Base-by-base conservation (phyloP, 2,797 vertebrate genomes). In the Sebastiscus albofasciatus region DNA sequence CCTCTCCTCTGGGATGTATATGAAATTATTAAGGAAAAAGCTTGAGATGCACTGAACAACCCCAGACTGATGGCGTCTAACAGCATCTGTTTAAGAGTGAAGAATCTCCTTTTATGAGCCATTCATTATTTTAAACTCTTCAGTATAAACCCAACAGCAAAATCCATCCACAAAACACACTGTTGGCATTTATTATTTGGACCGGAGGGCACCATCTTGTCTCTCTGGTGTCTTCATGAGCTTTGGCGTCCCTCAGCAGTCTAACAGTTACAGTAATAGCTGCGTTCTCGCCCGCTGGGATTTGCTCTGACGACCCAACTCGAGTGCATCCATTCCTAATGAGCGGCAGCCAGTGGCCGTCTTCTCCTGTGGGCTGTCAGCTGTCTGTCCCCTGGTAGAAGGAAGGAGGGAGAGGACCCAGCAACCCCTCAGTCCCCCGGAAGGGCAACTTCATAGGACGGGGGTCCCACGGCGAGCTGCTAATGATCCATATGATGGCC, bases 401-500 rank as follows among this genome's bases (percentile, higher is more conserved):
- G 11, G 65, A 72, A 13, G 33, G 49, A 80, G 75, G 59, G 71
- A 62, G 70, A 67, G 77, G 84, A 83, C 83, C 90, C 81, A 75
- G 74, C 42, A n/a, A 66, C 77, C 76, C 77, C 65, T 46, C 61
- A 18, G 56, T 54, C 83, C 86, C 87, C 77, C 22, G 20, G 73
- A 77, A 83, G 87, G 82, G 61, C 80, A 52, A 77, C 83, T 84
- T 84, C 79, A 83, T 31, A 79, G 80, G 83, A 72, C 34, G 31
- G 74, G 90, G 90, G 87, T 90, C 87, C 90, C 85, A 61, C 62
- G 81, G 90, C 69, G 82, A 89, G 87, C 84, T 62, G 90, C 92
- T 93, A 94, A 95, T 90, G 92, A 93, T 93, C 89, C 88, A 77
- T 89, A 87, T 85, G 82, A 87, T 87, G 87, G 88, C 72, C 79